Evolutionary conservation across 2,113 vertebrate species (phyloP), one percentile per base, ranked within the genome.

Genomic region (Triplophysa tibetana): DNA sequence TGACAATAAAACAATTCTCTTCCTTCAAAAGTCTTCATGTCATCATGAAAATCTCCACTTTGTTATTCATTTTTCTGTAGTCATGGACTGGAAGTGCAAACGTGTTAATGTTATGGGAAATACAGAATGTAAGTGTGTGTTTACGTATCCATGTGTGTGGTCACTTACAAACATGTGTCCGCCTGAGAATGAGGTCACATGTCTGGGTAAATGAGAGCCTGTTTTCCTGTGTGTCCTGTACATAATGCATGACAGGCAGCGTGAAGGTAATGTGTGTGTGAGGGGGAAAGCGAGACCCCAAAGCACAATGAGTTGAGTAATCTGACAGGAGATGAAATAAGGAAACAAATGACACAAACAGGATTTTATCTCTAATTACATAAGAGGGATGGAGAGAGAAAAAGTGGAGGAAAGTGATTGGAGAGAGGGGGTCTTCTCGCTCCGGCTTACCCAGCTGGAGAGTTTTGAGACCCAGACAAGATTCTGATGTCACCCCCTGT

Each of bases 361-460:
- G 82, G 56, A 85, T 81, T 84, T 58, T 38, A 79, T 83, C 82
- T 83, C 68, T 24, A 19, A 75, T 65, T 79, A 87, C 56, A 83
- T 29, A 50, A 81, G 78, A 48, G 66, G 4, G 67, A 76, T 80
- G 61, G 72, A 26, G 26, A 83, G 74, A 85, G 69, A 78, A 78
- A 87, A 78, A 66, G 7, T 13, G 2, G 0, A 8, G 16, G 54
- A 58, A 16, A 2, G 74, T 54, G 75, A 72, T 60, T 83, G 29
- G 45, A 73, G 60, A 29, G 29, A 48, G 68, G 73, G 79, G 72
- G 74, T 74, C 82, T 77, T 79, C 62, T 80, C 60, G 82, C 79
- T 86, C 75, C 85, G 86, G 89, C 92, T 92, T 91, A 92, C 90
- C 91, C 91, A 93, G 92, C 91, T 92, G 90, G 86, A 88, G 66